Evolutionary conservation across 2,888 invertebrate genomes (phyloP).

Genomic region (Thymelicus lineola): DNA sequence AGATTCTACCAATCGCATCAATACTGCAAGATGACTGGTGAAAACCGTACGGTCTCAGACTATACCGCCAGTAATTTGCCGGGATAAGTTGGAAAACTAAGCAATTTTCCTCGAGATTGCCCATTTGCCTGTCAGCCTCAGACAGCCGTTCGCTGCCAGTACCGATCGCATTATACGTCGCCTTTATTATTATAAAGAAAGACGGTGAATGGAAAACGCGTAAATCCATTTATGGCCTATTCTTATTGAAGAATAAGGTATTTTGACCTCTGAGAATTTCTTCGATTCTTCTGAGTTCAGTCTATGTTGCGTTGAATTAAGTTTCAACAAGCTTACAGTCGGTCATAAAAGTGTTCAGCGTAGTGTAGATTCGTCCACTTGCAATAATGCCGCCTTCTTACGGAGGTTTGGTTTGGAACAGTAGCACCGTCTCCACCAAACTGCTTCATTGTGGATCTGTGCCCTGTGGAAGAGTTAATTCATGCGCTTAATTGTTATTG

Average conservation of each 20-base stretch:
- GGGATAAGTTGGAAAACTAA: constrained; percentile 29
- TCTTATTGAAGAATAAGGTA: not conserved
- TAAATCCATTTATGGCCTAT: not conserved
- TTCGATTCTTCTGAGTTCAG: too few species aligned
- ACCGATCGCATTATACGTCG: constrained; percentile 20
- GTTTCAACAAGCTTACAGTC: too few species aligned
- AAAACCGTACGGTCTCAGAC: constrained; percentile 19
- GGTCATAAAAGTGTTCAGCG: too few species aligned
- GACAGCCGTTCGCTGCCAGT: constrained; percentile 23
- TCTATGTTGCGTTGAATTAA: too few species aligned
- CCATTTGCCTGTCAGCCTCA: constrained; percentile 24
- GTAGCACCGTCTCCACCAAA: too few species aligned
- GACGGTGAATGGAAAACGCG: constrained; percentile 16
- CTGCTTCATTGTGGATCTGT: too few species aligned
- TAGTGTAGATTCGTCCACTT: too few species aligned
- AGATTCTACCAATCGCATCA: not conserved
- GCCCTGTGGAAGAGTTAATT: too few species aligned
- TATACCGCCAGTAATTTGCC: constrained; percentile 31
- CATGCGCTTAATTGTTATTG: too few species aligned
- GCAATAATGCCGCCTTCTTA: too few species aligned
- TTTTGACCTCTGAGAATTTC: too few species aligned
- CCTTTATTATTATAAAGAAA: constrained; percentile 20
- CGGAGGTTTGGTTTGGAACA: too few species aligned
- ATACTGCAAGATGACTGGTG: constrained; percentile 13
- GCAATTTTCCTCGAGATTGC: constrained; percentile 32